Evolutionary conservation across 2,113 vertebrate genomes (phyloP), one percentile per base, ranked within the genome.

Genomic region (Syngnathus floridae): DNA sequence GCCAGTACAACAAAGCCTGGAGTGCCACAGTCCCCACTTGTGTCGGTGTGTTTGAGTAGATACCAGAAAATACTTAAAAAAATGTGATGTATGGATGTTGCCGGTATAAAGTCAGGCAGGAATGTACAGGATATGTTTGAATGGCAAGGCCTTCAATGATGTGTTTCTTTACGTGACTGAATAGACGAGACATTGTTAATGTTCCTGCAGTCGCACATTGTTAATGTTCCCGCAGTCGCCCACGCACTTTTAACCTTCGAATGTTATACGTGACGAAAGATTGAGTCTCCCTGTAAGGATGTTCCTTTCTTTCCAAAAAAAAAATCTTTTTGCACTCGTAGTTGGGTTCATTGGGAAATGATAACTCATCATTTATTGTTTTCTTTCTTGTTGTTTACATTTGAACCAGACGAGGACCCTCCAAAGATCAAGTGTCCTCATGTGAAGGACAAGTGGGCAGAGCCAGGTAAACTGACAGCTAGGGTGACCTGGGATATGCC

Each of bases 401-500:
- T 69, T 14, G 64, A 4, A 73, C 17, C 49, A 99, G 96, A 99
- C 70, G 79, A 93, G 2, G 95, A 98, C 41, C 84, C 92, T 51
- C 97, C 97, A 0, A 92, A 93, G 86, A 93, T 99, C 82, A 95
- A 96, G 83, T 99, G 97, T 80, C 97, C 96, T 0, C 95, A 86
- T 0, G 77, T 98, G 72, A 98, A 97, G 84, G 95, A 97, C 65
- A 97, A 95, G 72, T 91, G 88, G 0, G 97, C 97, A 0, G 97
- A 99, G 59, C 97, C 97, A 22, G 94, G 95, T 74, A 97, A 95
- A 72, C 67, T 99, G 83, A 96, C 95, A 0, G 93, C 91, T n/a
- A 92, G 94, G 68, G 92, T 98, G 75, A 93, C 90, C 70, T 99
- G 96, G 96, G 96, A 99, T 67, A 97, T 93, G 0, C 95, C 97